Evolutionary conservation across 2,797 vertebrate genomes (phyloP).

Genomic region (Hemitrygon akajei): DNA sequence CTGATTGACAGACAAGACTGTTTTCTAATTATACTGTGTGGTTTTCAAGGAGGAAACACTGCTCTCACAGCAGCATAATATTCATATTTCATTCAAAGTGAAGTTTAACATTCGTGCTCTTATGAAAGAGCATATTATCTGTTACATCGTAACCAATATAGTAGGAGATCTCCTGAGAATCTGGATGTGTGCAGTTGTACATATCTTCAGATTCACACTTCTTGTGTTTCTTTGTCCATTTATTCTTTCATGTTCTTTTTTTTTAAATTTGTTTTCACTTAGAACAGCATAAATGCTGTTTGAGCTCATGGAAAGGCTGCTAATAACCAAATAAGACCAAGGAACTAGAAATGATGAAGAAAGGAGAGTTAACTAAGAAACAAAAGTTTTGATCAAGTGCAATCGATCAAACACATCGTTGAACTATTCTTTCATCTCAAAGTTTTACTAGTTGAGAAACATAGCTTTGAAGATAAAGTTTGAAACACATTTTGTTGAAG

Average conservation of each 20-base stretch:
- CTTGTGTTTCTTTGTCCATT: background rate
- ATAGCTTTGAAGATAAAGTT: background rate
- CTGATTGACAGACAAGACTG: background rate
- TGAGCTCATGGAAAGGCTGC: background rate
- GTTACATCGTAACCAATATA: background rate
- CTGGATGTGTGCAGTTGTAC: background rate
- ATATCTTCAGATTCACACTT: background rate
- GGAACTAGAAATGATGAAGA: background rate
- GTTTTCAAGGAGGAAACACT: background rate
- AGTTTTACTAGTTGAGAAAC: background rate
- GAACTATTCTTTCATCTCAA: background rate
- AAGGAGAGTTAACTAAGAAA: background rate
- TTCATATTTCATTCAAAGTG: too few relatives aligned
- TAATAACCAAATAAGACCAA: background rate
- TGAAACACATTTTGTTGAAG: too few relatives aligned
- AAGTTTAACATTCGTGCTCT: too few relatives aligned
- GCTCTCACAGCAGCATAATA: background rate
- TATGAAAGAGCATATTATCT: background rate
- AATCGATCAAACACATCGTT: background rate
- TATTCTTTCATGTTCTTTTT: background rate
- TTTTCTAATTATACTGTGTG: background rate
- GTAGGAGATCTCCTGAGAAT: background rate
- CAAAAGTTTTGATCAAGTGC: background rate
- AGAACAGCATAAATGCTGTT: background rate
- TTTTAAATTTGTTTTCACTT: background rate